Evolutionary conservation across 2,888 invertebrate genomes (phyloP), one percentile per base, ranked within the genome.

Genomic region (Amblyjoppa fuscipennis): DNA sequence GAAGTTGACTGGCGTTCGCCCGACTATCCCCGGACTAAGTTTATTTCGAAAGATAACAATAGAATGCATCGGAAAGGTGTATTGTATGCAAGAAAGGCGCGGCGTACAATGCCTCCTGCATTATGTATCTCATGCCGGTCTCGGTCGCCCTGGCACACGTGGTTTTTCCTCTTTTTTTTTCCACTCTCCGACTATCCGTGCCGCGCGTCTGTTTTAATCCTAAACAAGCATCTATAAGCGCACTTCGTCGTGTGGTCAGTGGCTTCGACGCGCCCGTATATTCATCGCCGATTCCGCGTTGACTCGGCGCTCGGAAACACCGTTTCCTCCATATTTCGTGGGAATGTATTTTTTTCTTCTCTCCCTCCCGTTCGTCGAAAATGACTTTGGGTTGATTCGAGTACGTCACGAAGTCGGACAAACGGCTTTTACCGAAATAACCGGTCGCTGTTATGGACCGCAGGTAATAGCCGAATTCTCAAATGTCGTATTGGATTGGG

Each of bases 101-200:
- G 89, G 89, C 89, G 89, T 89, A 93, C 93, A 93, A 93, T 93
- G 91, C 92, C 92, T 92, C 74, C 90, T 93, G 93, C 92, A 93
- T 93, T 93, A 93, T 93, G 92, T 92, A 93, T 93, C 91, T 90
- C 90, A 86, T 87, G 88, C 88, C 87, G 88, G 88, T 53, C 59
- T 76, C 75, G 75, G 77, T 76, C 77, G 75, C 59, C 51, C 88
- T 89, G 86, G 89, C 87, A 89, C 89, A 78, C 70, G 80, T 83
- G 74, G 74, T 76, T 20, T 28, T 81, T 84, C 74, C 74, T 74
- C 41, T n/a, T 16, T 53, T 56, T 71, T 53, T 34, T 38, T 11
- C 64, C 49, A 59, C 49, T 76, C 64, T 71, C 25, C 28, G 53
- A 53, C 74, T 78, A 61, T 28, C 45, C 20, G 6, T 41, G 11